Conservation (phyloP, 1,140 invertebrate genomes). For the Forficula auricularia region DNA sequence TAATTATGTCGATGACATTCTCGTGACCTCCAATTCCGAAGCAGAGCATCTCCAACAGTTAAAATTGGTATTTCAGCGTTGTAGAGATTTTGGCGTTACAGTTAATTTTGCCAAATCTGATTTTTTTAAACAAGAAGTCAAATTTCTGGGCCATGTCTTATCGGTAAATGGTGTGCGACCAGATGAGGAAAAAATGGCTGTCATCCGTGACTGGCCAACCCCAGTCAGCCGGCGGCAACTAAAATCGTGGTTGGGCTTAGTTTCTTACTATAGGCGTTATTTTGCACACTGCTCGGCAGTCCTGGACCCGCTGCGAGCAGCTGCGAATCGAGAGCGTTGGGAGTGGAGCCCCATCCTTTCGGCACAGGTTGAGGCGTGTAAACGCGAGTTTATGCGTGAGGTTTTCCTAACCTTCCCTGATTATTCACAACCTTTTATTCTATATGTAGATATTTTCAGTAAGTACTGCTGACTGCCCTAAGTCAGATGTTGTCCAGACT, state of each 20-base stretch:
- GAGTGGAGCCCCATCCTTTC: conserved; percentile 16
- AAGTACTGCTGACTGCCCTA: too few species aligned
- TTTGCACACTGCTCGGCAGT: conserved; percentile 16
- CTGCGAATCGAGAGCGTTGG: conserved; percentile 17
- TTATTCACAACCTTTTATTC: conserved; percentile 13
- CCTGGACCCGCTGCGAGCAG: conserved; percentile 14
- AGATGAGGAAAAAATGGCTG: conserved; percentile 19
- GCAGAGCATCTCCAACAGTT: neutral
- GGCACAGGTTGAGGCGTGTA: conserved; percentile 17
- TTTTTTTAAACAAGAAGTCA: conserved; percentile 19
- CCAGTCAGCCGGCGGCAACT: conserved; percentile 23
- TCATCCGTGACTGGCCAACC: conserved; percentile 18
- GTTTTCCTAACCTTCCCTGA: conserved; percentile 17
- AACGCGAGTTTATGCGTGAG: conserved; percentile 13
- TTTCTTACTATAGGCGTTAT: conserved; percentile 23
- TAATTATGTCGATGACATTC: neutral
- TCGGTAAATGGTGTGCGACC: conserved; percentile 20
- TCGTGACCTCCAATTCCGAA: neutral
- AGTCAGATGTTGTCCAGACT: too few species aligned
- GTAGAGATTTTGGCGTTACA: conserved; percentile 9
- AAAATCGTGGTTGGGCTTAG: conserved; percentile 23
- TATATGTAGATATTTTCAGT: too few species aligned
- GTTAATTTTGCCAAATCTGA: conserved; percentile 23
- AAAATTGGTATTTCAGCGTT: too few species aligned
- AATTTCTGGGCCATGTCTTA: conserved; percentile 24